Evolutionary conservation across 2,888 invertebrate species (phyloP), one percentile per base, ranked within the genome.

Genomic region (Leptarthrus brevirostris): DNA sequence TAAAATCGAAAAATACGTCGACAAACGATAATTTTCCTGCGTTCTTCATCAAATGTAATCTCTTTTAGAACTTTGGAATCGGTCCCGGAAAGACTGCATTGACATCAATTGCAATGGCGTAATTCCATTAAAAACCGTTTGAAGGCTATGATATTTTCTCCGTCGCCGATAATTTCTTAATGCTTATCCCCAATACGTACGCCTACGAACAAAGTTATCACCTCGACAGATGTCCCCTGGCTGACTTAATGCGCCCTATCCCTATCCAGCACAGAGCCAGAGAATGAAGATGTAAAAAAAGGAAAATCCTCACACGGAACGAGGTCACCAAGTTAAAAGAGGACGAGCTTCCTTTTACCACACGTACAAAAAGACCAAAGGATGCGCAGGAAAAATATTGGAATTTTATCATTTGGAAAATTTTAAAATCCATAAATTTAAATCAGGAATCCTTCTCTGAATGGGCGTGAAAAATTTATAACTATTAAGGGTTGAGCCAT

Each of bases 361-460:
- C 12, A 4, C n/a, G 18, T 49, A 14, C 1, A 18, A 47, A 52
- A 52, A 52, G 6, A 12, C 12, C 34, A 69, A 22, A 18, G 64
- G 16, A 52, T 26, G 18, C 52, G 18, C n/a, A 34, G 52, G 47
- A 22, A 52, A 52, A 69, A 69, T 69, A 69, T 69, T 69, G 52
- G 69, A 69, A 69, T 69, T 69, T 69, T 69, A 69, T 69, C 69
- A 69, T 52, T 69, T 69, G 69, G 69, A 69, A 69, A 69, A 69
- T 69, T 69, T 69, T 69, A 52, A 69, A 69, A 69, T 69, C 69
- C 52, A 69, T 69, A 69, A 69, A 69, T 69, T 69, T 52, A 69
- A 69, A 69, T 69, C 69, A 52, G 36, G 26, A 49, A 69, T 69
- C 69, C 69, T 66, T 47, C 69, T 69, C n/a, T 5, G 69, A n/a